A percentile compares a stretch with the other conserved stretches of the same genome.
Evolutionary conservation across 2,888 invertebrate species (phyloP).

Genomic region (Chromoteleia sp.): DNA sequence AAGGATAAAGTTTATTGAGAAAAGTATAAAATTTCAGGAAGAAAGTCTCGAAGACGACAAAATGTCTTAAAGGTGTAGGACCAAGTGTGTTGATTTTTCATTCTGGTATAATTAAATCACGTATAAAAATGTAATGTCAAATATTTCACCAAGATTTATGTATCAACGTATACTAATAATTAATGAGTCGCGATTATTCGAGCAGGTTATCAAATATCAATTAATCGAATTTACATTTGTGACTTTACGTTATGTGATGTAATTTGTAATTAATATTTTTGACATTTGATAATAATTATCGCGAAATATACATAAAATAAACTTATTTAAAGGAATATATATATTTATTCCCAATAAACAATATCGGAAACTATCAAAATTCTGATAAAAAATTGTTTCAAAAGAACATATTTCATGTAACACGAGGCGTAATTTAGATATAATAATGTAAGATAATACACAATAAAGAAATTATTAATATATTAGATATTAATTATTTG

Average conservation of each 20-base stretch:
- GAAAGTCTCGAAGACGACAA: conserved; percentile 2
- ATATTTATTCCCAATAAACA: too few species aligned
- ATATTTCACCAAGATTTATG: not conserved
- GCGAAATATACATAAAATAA: too few species aligned
- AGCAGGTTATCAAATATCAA: conserved; percentile 3
- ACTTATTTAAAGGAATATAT: too few species aligned
- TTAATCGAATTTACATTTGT: conserved; percentile 25
- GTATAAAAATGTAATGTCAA: not conserved
- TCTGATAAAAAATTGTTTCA: too few species aligned
- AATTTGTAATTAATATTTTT: not conserved
- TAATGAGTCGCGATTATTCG: not conserved
- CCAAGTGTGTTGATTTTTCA: not conserved
- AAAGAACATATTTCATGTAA: too few species aligned
- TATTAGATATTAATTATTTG: too few species aligned
- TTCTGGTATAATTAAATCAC: conserved; percentile 7
- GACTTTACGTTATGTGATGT: not conserved
- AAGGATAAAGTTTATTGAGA: conserved; percentile 24
- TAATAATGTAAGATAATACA: too few species aligned
- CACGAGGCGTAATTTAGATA: too few species aligned
- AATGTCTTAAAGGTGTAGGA: not conserved
- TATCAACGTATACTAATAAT: not conserved
- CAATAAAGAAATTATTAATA: too few species aligned
- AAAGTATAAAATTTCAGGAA: conserved; percentile 21
- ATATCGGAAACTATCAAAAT: too few species aligned
- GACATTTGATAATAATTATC: not conserved